Percentiles rank a stretch among this genome's conserved stretches.
Conservation (phyloP, 2,888 invertebrate genomes). For the Slavum lentiscoides region DNA sequence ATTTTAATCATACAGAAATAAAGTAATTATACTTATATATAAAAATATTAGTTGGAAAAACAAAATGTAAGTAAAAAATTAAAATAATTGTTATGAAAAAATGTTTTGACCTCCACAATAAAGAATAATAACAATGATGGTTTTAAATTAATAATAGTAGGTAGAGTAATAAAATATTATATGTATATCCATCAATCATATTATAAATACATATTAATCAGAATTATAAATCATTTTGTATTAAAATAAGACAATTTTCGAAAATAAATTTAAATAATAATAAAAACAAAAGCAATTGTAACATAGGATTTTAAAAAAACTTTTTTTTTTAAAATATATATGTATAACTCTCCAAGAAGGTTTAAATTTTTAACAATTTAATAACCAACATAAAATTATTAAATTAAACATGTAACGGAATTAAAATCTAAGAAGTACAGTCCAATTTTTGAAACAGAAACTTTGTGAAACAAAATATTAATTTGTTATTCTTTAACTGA, state of each 20-base stretch:
- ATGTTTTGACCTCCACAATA: too few relatives aligned
- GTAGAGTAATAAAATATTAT: neutral
- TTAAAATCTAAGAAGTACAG: slow-evolving; percentile 30
- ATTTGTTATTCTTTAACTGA: neutral
- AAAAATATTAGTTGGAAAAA: too few relatives aligned
- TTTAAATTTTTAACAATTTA: slow-evolving; percentile 28
- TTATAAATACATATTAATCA: slow-evolving; percentile 39
- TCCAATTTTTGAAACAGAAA: slow-evolving; percentile 38
- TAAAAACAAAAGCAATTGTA: neutral
- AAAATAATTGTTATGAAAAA: too few relatives aligned
- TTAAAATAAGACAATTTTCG: slow-evolving; percentile 31
- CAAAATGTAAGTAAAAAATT: too few relatives aligned
- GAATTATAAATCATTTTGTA: slow-evolving; percentile 43
- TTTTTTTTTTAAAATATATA: neutral
- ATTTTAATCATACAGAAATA: too few relatives aligned
- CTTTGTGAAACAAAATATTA: slow-evolving; percentile 12
- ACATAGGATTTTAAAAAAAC: slow-evolving; percentile 8
- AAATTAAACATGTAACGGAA: slow-evolving; percentile 7
- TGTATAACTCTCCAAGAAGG: slow-evolving; percentile 6
- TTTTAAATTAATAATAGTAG: neutral
- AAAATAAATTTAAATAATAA: slow-evolving; percentile 37
- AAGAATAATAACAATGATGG: neutral
- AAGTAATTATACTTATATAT: too few relatives aligned
- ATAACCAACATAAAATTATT: slow-evolving; percentile 15
- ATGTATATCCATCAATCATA: neutral